phyloP scores from a whole-genome alignment of 2,888 invertebrate species.

The Flabesymbios commensalis region DNA sequence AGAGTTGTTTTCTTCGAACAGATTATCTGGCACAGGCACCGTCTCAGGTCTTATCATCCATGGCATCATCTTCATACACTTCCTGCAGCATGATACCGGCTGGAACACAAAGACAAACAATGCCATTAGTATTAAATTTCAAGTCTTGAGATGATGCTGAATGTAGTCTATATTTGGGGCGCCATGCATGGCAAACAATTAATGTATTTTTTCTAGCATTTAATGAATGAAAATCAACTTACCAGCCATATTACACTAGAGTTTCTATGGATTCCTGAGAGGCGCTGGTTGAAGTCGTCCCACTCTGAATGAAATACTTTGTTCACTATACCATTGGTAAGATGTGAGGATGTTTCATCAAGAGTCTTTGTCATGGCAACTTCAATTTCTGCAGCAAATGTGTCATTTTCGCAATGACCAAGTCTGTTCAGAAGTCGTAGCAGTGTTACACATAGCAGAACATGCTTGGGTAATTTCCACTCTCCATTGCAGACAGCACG shows the following conservation, averaged over 20 bases:
- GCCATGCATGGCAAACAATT: too few species aligned
- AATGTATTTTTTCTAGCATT: too few species aligned
- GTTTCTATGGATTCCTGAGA: too few species aligned
- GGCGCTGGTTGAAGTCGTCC: constrained; percentile 39
- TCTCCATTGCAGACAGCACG: neutral
- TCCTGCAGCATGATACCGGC: constrained; percentile 42
- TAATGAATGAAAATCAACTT: too few species aligned
- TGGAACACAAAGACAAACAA: constrained; percentile 31
- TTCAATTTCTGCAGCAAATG: constrained; percentile 16
- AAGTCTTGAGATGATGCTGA: too few species aligned
- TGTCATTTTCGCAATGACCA: constrained; percentile 2
- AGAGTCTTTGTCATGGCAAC: constrained; percentile 29
- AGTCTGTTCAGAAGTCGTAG: neutral
- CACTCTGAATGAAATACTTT: constrained; percentile 39
- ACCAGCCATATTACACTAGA: too few species aligned
- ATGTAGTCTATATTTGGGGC: too few species aligned
- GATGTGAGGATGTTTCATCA: constrained; percentile 26
- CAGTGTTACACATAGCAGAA: neutral
- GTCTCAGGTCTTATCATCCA: too few species aligned
- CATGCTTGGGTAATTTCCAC: constrained; percentile 12
- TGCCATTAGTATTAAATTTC: constrained; percentile 29
- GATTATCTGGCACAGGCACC: too few species aligned
- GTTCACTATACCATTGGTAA: constrained; percentile 22
- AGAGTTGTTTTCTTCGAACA: too few species aligned
- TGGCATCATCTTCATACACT: too few species aligned